Percentiles rank a stretch among this genome's conserved stretches.
Evolutionary conservation across 2,888 invertebrate genomes (phyloP).

Genomic region (Drosophila percnosoma): DNA sequence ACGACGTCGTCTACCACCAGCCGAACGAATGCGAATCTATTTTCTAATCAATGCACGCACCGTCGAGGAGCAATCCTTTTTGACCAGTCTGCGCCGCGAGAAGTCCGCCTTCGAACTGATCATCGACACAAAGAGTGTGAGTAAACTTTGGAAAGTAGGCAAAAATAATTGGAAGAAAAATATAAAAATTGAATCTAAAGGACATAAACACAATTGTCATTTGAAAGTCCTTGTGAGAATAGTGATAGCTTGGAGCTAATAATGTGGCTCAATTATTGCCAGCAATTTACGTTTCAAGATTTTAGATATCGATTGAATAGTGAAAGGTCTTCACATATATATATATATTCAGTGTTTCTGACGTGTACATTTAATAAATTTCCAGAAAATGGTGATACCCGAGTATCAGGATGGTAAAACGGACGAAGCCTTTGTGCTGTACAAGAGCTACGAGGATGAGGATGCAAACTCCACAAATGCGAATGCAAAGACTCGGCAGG

Average conservation of each 20-base stretch:
- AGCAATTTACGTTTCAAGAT: background rate
- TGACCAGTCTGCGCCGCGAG: constrained; percentile 95
- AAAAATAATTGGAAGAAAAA: background rate
- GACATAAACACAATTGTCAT: background rate
- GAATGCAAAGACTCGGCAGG: constrained; percentile 89
- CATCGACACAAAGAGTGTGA: constrained; percentile 96
- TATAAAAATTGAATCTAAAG: background rate
- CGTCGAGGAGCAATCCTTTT: constrained; percentile 98
- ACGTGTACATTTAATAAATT: constrained; percentile 24
- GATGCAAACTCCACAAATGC: constrained; percentile 84
- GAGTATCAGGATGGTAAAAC: constrained; percentile 95
- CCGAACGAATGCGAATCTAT: constrained; percentile 90
- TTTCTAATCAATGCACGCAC: constrained; percentile 96
- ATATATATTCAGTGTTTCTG: background rate
- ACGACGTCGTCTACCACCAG: constrained; percentile 85
- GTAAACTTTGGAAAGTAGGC: constrained; percentile 60
- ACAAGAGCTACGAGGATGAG: constrained; percentile 77
- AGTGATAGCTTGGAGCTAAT: no score
- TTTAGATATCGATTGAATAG: background rate
- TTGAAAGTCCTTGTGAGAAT: background rate
- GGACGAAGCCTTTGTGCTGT: constrained; percentile 86
- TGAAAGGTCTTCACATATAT: background rate
- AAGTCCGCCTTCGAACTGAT: constrained; percentile 97
- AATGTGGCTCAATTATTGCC: no score
- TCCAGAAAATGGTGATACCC: constrained; percentile 93